Evolutionary conservation across 2,888 invertebrate genomes (phyloP).

Genomic region (Drosophila nr. perissopoda): DNA sequence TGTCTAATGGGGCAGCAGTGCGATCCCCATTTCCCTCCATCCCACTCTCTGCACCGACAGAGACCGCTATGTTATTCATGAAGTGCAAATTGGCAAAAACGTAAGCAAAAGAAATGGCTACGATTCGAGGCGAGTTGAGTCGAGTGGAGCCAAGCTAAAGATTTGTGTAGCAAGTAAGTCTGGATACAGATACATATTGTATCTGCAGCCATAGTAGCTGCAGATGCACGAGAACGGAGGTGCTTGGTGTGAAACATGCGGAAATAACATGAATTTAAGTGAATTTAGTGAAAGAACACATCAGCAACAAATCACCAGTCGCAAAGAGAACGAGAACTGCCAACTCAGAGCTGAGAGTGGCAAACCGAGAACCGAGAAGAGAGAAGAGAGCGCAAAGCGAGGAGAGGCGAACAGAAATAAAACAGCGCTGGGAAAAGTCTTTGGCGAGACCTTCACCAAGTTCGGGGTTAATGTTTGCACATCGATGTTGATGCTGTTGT

Average conservation of each 20-base stretch:
- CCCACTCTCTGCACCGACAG: background rate
- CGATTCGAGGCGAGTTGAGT: constrained; percentile 13
- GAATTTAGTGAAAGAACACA: constrained; percentile 78
- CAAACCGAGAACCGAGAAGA: background rate
- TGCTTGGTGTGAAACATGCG: constrained; percentile 70
- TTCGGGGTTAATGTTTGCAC: constrained; percentile 58
- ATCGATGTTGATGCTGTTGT: constrained; percentile 30
- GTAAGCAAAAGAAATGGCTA: constrained; percentile 50
- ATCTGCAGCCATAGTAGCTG: background rate
- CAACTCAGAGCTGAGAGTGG: constrained; percentile 2
- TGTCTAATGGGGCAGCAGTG: constrained; percentile 72
- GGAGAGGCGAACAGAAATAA: constrained; percentile 30
- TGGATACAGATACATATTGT: constrained; percentile 21
- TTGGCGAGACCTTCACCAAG: constrained; percentile 57
- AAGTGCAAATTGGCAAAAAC: constrained; percentile 74
- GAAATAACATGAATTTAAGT: constrained; percentile 77
- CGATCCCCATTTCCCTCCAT: background rate
- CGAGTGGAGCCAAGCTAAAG: constrained; percentile 25
- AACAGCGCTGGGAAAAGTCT: constrained; percentile 23
- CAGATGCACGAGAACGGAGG: constrained; percentile 15
- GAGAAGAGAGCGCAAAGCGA: constrained; percentile 16
- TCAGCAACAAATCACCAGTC: constrained; percentile 70
- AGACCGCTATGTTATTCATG: constrained; percentile 65
- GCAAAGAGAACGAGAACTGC: constrained; percentile 3
- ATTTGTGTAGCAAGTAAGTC: constrained; percentile 51